Evolutionary conservation across 2,113 vertebrate genomes (phyloP).

Genomic region (Mormyrus iriodes): DNA sequence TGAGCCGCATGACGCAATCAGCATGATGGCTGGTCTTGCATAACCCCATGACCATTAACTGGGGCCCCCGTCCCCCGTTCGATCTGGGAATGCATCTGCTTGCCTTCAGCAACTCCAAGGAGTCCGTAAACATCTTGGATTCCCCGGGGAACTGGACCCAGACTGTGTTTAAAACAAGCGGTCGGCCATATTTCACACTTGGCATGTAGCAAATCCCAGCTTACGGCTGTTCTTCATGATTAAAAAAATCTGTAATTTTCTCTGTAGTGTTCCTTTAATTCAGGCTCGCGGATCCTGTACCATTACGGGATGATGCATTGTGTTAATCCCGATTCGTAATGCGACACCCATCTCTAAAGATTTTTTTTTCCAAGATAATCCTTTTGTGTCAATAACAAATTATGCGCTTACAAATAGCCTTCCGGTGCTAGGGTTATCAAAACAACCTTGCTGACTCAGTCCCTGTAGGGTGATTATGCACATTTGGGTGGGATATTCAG

Average conservation of each 20-base stretch:
- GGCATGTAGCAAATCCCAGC: neutral
- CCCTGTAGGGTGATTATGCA: neutral
- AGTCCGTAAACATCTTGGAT: neutral
- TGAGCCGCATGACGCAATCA: constrained; percentile 34
- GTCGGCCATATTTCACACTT: neutral
- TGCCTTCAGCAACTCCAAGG: neutral
- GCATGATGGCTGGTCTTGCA: constrained; percentile 40
- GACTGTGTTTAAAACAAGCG: constrained; percentile 2
- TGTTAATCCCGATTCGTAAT: neutral
- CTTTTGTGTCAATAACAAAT: neutral
- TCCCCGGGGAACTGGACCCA: neutral
- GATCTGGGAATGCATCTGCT: constrained; percentile 4
- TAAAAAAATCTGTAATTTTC: neutral
- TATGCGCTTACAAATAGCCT: neutral
- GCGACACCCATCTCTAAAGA: neutral
- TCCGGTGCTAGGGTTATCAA: neutral
- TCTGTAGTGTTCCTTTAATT: neutral
- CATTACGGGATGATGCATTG: neutral
- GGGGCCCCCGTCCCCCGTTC: constrained; percentile 2
- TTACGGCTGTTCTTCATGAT: neutral
- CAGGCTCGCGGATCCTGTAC: neutral
- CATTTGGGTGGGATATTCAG: neutral
- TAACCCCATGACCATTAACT: constrained; percentile 23
- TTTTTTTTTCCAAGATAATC: neutral
- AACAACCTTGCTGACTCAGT: neutral